phyloP scores from a whole-genome alignment of 2,888 invertebrate genomes.

The Acanthacorydalis orientalis region DNA sequence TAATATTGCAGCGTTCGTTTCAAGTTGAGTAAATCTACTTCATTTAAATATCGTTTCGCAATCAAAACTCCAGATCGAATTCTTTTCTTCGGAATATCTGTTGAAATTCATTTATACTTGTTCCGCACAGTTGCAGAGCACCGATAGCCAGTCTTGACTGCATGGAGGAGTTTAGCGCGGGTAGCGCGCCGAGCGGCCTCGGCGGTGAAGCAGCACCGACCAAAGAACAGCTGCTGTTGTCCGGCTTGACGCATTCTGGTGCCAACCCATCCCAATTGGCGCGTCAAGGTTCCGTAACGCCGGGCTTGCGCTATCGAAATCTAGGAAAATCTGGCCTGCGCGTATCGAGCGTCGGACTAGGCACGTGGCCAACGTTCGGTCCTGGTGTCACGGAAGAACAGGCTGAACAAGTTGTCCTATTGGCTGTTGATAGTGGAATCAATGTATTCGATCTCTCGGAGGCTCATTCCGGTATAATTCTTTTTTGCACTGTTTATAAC shows the following conservation, averaged over 20 bases:
- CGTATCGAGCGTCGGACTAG: slow-evolving; percentile 86
- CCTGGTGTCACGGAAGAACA: slow-evolving; percentile 60
- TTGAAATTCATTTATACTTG: too few species aligned
- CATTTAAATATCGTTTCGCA: too few species aligned
- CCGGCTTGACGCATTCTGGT: slow-evolving; percentile 21
- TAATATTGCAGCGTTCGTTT: too few species aligned
- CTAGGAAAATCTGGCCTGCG: slow-evolving; percentile 89
- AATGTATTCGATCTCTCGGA: slow-evolving; percentile 94
- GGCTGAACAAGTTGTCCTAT: slow-evolving; percentile 79
- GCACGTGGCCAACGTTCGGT: slow-evolving; percentile 83
- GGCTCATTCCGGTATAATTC: slow-evolving; percentile 55
- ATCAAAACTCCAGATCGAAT: too few species aligned
- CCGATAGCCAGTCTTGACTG: slow-evolving; percentile 86
- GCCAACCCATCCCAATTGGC: slow-evolving; percentile 32
- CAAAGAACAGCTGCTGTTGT: slow-evolving; percentile 36
- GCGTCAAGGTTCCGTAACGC: slow-evolving; percentile 51
- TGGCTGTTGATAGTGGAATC: slow-evolving; percentile 90
- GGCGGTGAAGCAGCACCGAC: slow-evolving; percentile 29
- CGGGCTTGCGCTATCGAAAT: slow-evolving; percentile 78
- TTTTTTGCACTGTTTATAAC: slow-evolving; percentile 18
- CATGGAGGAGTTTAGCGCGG: slow-evolving; percentile 81
- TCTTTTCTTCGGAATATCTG: too few species aligned
- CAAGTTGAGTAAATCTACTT: too few species aligned
- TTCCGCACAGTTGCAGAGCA: slow-evolving; percentile 61
- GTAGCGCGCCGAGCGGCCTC: slow-evolving; percentile 28